Base-by-base conservation (phyloP, 2,113 vertebrate species). In the Rostratula benghalensis region DNA sequence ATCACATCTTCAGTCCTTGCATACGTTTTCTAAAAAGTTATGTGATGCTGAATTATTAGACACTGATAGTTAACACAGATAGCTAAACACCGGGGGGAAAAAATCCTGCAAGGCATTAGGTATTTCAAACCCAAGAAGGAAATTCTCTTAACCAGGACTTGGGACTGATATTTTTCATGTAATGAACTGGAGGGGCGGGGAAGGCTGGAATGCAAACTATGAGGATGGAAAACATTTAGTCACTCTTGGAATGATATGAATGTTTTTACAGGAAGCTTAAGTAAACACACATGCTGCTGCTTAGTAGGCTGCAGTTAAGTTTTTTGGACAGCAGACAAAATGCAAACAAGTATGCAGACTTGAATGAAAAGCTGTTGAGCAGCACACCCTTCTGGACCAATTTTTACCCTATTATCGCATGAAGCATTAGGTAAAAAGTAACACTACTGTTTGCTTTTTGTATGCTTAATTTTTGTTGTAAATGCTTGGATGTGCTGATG, bases 221-320 rank as follows among this genome's bases (percentile, higher is more conserved):
- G 98, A 97, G 97, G 89, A 97, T 97, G 98, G 98, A 98, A 98
- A 98, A 98, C 98, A 98, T 98, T 98, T 98, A 98, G 98, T 98
- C 98, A 98, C 98, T 98, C 98, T 98, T 98, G 98, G 98, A 98
- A 98, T 98, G 98, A 98, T 98, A 98, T 98, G 98, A 98, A 98
- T 98, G 98, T 98, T 98, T 98, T 98, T 98, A 97, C 97, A 98
- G 97, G 98, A 98, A 98, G 97, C 98, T 98, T 98, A 98, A 98
- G 97, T 98, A 98, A 98, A 98, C 98, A 98, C 97, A 95, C 94
- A 98, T 97, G 97, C 97, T 98, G 97, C 97, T 97, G 95, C 93
- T 97, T 96, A 97, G 95, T 96, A 97, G 97, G 95, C 97, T 96
- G 95, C 95, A 98, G 97, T 98, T 97, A 97, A 97, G 96, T 97